A percentile compares a stretch with the other conserved stretches of the same genome.
phyloP scores from a whole-genome alignment of 2,797 vertebrate species.

The Poecilia velifera region DNA sequence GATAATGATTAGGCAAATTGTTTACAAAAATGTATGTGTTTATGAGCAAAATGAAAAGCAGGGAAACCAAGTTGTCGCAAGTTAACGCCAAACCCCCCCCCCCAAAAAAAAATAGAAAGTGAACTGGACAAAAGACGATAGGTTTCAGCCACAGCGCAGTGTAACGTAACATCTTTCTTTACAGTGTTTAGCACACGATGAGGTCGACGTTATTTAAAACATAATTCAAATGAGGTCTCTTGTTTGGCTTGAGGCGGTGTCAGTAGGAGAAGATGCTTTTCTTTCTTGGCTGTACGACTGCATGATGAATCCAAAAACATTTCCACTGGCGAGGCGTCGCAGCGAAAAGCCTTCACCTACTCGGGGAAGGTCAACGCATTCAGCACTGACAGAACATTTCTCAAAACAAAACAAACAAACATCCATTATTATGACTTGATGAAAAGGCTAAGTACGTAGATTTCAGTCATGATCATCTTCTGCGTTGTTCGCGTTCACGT shows the following conservation, averaged over 20 bases:
- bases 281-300: constrained; percentile 17
- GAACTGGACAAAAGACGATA: constrained; percentile 52
- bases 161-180: constrained; percentile 30
- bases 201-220: constrained; percentile 55
- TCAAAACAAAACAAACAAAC: background rate
- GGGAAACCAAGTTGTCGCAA: background rate
- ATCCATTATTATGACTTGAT: constrained; percentile 1
- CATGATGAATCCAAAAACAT: constrained; percentile 9
- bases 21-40: constrained; percentile 59
- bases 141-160: constrained; percentile 34
- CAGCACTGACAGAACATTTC: background rate
- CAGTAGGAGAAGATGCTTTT: constrained; percentile 3
- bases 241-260: constrained; percentile 19
- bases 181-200: constrained; percentile 38
- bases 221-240: constrained; percentile 40
- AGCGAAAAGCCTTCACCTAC: constrained; percentile 10
- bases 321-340: constrained; percentile 14
- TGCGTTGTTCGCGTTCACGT: background rate
- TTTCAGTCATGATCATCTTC: background rate
- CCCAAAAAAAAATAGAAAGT: constrained; percentile 15
- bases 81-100: constrained; percentile 2
- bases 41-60: constrained; percentile 44
- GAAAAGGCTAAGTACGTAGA: background rate
- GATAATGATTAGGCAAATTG: constrained; percentile 68
- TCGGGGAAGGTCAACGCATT: constrained; percentile 33